phyloP scores from a whole-genome alignment of 2,888 invertebrate genomes.

The Dasysyrphus tricinctus region DNA sequence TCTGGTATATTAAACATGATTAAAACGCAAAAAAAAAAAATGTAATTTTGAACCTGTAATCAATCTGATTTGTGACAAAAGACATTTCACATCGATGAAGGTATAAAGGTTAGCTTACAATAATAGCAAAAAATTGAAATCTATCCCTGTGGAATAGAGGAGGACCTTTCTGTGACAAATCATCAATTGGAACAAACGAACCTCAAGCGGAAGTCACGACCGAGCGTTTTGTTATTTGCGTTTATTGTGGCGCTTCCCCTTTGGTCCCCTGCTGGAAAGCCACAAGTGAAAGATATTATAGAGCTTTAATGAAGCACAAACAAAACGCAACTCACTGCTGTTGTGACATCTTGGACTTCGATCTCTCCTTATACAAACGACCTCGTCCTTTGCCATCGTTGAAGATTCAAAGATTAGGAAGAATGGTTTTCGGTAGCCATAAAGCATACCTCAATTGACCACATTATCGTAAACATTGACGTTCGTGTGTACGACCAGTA shows the following conservation, averaged over 20 bases:
- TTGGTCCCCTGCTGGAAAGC: neutral
- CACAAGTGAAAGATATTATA: conserved; percentile 42
- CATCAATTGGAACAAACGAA: neutral
- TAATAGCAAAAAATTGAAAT: conserved; percentile 10
- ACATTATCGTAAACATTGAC: conserved; percentile 70
- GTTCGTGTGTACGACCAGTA: conserved; percentile 27
- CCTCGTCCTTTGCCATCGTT: conserved; percentile 27
- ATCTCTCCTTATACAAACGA: conserved; percentile 7
- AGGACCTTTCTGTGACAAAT: neutral
- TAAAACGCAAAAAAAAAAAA: conserved; percentile 7
- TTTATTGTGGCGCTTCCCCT: conserved; percentile 9
- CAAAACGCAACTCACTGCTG: conserved; percentile 26
- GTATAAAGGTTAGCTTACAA: neutral
- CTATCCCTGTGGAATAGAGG: neutral
- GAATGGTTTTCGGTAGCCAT: conserved; percentile 68
- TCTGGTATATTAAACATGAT: neutral
- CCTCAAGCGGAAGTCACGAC: conserved; percentile 19
- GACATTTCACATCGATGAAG: neutral
- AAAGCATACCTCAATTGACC: conserved; percentile 74
- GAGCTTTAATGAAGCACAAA: conserved; percentile 42
- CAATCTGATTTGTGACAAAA: conserved; percentile 6
- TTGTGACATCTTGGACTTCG: conserved; percentile 37
- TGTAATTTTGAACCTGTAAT: conserved; percentile 4
- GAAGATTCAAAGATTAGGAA: conserved; percentile 64
- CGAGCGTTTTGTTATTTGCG: conserved; percentile 34